phyloP scores from a whole-genome alignment of 2,797 vertebrate species.

The Phyllotis vaccarum region DNA sequence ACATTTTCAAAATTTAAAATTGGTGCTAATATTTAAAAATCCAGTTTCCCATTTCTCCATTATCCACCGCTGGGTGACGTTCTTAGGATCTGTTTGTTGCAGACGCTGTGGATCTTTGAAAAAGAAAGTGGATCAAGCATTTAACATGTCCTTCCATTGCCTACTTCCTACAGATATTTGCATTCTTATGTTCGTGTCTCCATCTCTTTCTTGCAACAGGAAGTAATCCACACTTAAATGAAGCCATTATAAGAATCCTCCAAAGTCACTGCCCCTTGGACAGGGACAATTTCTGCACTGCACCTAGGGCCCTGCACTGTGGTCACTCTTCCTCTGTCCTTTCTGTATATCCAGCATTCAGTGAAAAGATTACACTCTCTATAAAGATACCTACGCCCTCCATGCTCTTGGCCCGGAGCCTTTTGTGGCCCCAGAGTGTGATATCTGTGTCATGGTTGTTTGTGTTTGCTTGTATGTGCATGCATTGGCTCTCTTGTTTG shows the following conservation, averaged over 20 bases:
- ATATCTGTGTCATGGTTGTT: neutral
- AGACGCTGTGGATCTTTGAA: neutral
- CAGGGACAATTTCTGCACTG: neutral
- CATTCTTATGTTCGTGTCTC: neutral
- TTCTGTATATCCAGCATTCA: neutral
- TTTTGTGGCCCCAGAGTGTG: neutral
- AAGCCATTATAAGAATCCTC: neutral
- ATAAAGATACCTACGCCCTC: neutral
- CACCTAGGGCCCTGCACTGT: neutral
- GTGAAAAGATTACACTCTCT: neutral
- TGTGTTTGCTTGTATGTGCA: neutral
- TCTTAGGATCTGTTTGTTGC: conserved; percentile 6
- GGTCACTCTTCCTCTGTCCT: neutral
- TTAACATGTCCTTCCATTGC: neutral
- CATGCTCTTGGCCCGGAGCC: neutral
- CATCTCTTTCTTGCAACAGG: neutral
- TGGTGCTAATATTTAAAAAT: conserved; percentile 23
- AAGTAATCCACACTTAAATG: neutral
- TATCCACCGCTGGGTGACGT: neutral
- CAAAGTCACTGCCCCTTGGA: neutral
- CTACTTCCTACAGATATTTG: neutral
- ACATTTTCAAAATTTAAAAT: neutral
- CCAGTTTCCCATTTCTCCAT: neutral
- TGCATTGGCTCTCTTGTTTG: neutral
- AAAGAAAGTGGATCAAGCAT: neutral